phyloP scores from a whole-genome alignment of 2,113 vertebrate genomes.

The Myrmecobius fasciatus region DNA sequence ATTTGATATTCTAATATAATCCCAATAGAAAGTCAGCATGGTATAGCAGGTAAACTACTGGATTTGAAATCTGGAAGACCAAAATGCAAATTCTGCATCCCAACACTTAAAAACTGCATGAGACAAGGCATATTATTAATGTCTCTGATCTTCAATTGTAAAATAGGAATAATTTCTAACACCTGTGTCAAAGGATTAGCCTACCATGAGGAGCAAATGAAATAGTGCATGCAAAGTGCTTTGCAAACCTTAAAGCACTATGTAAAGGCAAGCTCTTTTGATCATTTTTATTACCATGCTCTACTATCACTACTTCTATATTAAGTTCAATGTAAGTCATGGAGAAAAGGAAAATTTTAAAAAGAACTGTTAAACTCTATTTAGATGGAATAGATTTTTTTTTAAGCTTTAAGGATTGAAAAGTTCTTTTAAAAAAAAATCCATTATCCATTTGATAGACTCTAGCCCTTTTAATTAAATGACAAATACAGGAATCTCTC shows the following conservation, averaged over 20 bases:
- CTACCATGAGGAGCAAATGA: neutral
- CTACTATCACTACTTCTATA: neutral
- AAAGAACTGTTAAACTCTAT: conserved; percentile 13
- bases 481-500: conserved; percentile 73
- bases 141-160: neutral
- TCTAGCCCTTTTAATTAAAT: conserved; percentile 64
- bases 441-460: conserved; percentile 69
- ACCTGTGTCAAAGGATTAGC: neutral
- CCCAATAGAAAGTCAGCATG: neutral
- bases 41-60: neutral
- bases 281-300: neutral
- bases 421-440: conserved; percentile 58
- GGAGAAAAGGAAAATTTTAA: conserved; percentile 42
- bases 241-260: neutral
- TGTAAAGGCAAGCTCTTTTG: neutral
- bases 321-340: conserved; percentile 34
- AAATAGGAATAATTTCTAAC: neutral
- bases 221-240: neutral
- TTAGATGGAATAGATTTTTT: neutral
- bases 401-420: conserved; percentile 57
- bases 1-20: conserved; percentile 39
- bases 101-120: neutral
- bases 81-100: neutral
- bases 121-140: neutral
- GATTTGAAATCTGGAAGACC: neutral